Evolutionary conservation across 2,797 vertebrate species (phyloP).

Genomic region (Hyperoplus lanceolatus): DNA sequence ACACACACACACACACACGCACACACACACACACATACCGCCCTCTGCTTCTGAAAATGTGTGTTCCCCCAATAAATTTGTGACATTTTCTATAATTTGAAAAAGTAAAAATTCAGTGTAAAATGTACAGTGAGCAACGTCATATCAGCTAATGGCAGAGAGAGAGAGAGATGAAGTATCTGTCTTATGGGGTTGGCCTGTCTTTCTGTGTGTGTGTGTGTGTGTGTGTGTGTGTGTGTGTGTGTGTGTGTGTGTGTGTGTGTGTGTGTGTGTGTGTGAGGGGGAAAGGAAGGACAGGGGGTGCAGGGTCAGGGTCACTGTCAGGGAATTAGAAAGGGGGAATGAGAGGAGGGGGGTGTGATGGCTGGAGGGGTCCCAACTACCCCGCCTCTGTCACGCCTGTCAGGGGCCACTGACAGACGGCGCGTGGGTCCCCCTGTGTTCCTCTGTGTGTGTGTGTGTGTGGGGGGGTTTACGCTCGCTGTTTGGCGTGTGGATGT

Average conservation of each 20-base stretch:
- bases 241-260: slow-evolving; percentile 43
- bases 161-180: slow-evolving; percentile 71
- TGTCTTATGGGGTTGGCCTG: slow-evolving; percentile 69
- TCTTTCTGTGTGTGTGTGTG: slow-evolving; percentile 44
- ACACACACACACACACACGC: too few relatives aligned
- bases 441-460: slow-evolving; percentile 34
- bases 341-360: slow-evolving; percentile 25
- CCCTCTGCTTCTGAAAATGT: background rate
- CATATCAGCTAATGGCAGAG: slow-evolving; percentile 47
- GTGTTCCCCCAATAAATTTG: background rate
- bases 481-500: slow-evolving; percentile 81
- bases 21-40: too few relatives aligned
- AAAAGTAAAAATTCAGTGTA: background rate
- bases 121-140: slow-evolving; percentile 36
- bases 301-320: slow-evolving; percentile 73
- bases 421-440: slow-evolving; percentile 79
- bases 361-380: slow-evolving; percentile 78
- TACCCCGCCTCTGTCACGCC: slow-evolving; percentile 80
- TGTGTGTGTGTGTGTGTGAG: slow-evolving; percentile 27
- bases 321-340: slow-evolving; percentile 78
- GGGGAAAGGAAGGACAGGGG: slow-evolving; percentile 8
- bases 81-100: background rate
- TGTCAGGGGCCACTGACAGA: slow-evolving; percentile 85
- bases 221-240: slow-evolving; percentile 41
- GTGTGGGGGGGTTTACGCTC: slow-evolving; percentile 22